Evolutionary conservation across 2,113 vertebrate genomes (phyloP).

Genomic region (Spea multiplicata): DNA sequence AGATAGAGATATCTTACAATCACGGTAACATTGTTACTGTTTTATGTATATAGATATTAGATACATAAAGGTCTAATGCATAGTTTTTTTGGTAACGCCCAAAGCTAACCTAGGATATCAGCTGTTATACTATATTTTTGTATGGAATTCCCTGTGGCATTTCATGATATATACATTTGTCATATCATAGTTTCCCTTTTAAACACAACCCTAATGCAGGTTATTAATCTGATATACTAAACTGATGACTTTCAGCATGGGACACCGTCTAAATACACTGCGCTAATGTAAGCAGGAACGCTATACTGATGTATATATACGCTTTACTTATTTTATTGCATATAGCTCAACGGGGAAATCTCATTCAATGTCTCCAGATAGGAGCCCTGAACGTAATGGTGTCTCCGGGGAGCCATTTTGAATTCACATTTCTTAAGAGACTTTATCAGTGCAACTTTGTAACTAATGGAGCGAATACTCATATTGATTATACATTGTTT

Average conservation of each 20-base stretch:
- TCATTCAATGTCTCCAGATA: background rate
- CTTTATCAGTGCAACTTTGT: too few species aligned
- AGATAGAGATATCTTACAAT: too few species aligned
- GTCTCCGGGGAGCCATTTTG: background rate
- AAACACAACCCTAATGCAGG: conserved; percentile 17
- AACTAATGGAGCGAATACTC: too few species aligned
- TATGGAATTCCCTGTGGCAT: conserved; percentile 39
- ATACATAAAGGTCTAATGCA: too few species aligned
- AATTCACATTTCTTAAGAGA: background rate
- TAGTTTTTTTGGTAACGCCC: too few species aligned
- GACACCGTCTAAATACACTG: conserved; percentile 10
- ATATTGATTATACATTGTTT: too few species aligned
- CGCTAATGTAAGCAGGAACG: conserved; percentile 2
- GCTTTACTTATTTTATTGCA: background rate
- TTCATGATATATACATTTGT: conserved; percentile 16
- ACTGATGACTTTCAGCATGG: conserved; percentile 15
- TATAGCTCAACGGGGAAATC: background rate
- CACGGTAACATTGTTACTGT: too few species aligned
- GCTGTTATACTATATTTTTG: conserved; percentile 36
- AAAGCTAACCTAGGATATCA: too few species aligned
- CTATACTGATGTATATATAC: background rate
- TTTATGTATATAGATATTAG: too few species aligned
- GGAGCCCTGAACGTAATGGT: background rate
- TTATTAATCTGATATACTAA: conserved; percentile 15
- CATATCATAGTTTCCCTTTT: background rate